Evolutionary conservation across 2,888 invertebrate species (phyloP).

Genomic region (Elaeidobius kamerunicus): DNA sequence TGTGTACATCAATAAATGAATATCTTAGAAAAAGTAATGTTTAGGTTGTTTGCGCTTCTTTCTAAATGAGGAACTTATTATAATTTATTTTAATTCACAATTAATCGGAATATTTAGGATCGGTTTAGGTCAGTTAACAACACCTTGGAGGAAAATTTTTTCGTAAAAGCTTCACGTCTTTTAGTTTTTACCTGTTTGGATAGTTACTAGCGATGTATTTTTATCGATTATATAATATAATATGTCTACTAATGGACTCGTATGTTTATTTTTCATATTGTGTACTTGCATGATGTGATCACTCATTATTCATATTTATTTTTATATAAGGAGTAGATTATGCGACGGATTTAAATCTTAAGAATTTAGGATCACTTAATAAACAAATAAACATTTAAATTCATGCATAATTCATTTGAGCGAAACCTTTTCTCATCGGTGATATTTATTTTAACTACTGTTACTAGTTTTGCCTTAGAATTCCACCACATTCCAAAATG

Average conservation of each 20-base stretch:
- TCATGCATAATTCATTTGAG: not conserved
- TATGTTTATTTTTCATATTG: constrained; percentile 12
- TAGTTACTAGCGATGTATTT: constrained; percentile 18
- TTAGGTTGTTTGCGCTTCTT: constrained; percentile 46
- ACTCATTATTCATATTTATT: constrained; percentile 18
- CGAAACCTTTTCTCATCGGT: not conserved
- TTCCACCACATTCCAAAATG: too few relatives aligned
- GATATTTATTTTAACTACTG: not conserved
- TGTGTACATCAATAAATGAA: constrained; percentile 74
- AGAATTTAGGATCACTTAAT: constrained; percentile 8
- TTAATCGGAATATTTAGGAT: constrained; percentile 7
- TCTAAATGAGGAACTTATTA: constrained; percentile 48
- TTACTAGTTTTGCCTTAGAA: not conserved
- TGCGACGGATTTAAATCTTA: constrained; percentile 3
- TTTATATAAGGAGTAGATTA: constrained; percentile 14
- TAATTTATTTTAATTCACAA: constrained; percentile 18
- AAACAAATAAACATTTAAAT: constrained; percentile 9
- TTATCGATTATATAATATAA: constrained; percentile 13
- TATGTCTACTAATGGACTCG: constrained; percentile 18
- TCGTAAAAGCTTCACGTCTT: constrained; percentile 6
- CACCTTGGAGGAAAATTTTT: constrained; percentile 3
- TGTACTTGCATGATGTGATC: constrained; percentile 9
- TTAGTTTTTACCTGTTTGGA: constrained; percentile 16
- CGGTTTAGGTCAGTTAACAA: constrained; percentile 5
- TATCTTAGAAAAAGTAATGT: constrained; percentile 20